Base-by-base conservation (phyloP, 2,113 vertebrate genomes). In the Micromys minutus region DNA sequence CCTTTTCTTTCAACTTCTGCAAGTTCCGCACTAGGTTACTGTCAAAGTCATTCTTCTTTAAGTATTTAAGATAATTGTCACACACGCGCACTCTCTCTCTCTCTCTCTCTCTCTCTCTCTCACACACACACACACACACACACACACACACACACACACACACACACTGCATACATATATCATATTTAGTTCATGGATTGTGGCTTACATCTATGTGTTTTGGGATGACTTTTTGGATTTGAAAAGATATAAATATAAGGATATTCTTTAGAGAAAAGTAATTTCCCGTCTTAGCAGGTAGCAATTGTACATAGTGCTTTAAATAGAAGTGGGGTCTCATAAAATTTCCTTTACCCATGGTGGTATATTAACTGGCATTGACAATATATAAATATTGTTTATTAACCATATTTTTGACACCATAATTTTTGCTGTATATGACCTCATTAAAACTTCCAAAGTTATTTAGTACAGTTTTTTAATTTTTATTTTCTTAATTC, bases 1-100 rank as follows among this genome's bases (percentile, higher is more conserved):
- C 16, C 0, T 59, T 39, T 22, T 7, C 3, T 3, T 39, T 7
- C 13, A 29, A 5, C 3, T 17, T n/a, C 7, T 42, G 1, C 7
- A 42, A 42, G 21, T 7, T 42, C 13, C n/a, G 13, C 7, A 39
- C 13, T 17, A 29, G 7, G 12, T 83, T 83, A 26, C n/a, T 57
- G 13, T 61, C n/a, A 59, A 83, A 26, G 11, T 7, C 16, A 29
- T 29, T 19, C 11, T 24, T 59, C 24, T 76, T 59, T 42, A 13
- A 15, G 17, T 15, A n/a, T 83, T 59, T 59, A 16, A 61, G n/a
- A 42, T 81, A 59, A 16, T 57, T 24, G 7, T 55, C 55, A 16
- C 55, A 16, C 55, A 16, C 15, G 15, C 55, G 15, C 55, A 16
- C 55, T 55, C 55, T 55, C 13, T 55, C 55, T 55, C 55, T 55